phyloP scores from a whole-genome alignment of 2,797 vertebrate species.

The Alca torda region DNA sequence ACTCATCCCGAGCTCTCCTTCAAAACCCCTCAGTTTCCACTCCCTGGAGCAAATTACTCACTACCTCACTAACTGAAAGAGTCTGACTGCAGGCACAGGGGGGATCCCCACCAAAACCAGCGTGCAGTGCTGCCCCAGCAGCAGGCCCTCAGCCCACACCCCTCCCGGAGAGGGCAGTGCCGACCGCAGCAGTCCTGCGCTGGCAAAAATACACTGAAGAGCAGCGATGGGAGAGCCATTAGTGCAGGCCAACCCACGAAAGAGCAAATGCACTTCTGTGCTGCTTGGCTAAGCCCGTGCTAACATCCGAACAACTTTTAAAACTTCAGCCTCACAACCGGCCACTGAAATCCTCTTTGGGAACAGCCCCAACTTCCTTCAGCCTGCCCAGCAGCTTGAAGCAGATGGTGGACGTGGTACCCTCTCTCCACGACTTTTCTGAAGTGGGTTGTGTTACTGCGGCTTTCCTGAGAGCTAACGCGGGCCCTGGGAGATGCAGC shows the following conservation, averaged over 20 bases:
- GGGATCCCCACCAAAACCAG: background rate
- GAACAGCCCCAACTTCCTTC: background rate
- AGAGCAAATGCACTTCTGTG: background rate
- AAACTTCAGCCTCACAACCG: background rate
- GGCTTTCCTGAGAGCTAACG: background rate
- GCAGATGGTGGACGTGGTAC: background rate
- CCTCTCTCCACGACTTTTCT: background rate
- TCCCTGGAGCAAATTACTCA: background rate
- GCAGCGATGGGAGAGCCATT: rapidly evolving
- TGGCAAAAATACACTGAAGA: background rate
- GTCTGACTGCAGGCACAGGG: rapidly evolving
- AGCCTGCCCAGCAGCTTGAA: background rate
- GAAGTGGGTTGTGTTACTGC: rapidly evolving
- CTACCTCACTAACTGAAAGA: background rate
- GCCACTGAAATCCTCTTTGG: background rate
- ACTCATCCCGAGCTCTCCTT: background rate
- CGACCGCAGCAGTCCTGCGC: rapidly evolving
- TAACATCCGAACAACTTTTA: background rate
- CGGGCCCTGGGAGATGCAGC: conserved; percentile 19
- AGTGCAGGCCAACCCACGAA: background rate
- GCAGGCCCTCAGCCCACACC: background rate
- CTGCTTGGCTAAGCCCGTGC: background rate
- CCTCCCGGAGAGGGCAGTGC: background rate
- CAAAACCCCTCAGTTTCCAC: background rate
- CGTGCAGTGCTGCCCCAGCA: background rate